These are phyloP conservation scores for Apotomis capreana DNA, from an alignment of 2,888 invertebrate genomes.

Conservation along the genomic window DNA sequence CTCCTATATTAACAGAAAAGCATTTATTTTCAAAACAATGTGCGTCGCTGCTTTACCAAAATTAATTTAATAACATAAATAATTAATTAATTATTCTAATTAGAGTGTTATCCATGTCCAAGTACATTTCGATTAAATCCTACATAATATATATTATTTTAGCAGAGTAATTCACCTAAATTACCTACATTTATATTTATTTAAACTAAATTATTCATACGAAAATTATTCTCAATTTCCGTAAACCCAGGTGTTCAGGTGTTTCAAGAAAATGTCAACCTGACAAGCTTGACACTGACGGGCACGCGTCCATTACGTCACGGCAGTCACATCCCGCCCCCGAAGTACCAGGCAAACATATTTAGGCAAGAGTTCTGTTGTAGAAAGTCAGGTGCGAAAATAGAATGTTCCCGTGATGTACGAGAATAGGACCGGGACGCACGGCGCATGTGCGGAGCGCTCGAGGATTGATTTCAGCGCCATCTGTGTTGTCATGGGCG, in stretches of 20 bases:
- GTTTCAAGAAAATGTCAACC: slow-evolving; percentile 48
- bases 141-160: no score
- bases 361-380: slow-evolving; percentile 52
- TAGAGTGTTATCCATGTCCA: no score
- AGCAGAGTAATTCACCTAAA: no score
- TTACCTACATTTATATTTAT: no score
- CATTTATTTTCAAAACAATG: no score
- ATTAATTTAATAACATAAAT: no score
- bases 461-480: slow-evolving; percentile 55
- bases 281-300: slow-evolving; percentile 64
- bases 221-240: background rate
- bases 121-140: no score
- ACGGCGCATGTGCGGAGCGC: slow-evolving; percentile 47
- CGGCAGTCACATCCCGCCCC: slow-evolving; percentile 69
- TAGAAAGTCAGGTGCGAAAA: slow-evolving; percentile 66
- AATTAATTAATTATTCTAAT: no score
- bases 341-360: slow-evolving; percentile 74
- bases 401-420: slow-evolving; percentile 71
- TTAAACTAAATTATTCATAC: no score
- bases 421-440: slow-evolving; percentile 62
- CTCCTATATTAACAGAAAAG: no score
- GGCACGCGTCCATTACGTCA: slow-evolving; percentile 78
- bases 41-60: no score
- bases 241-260: background rate
- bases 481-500: slow-evolving; percentile 43